Base-by-base conservation (phyloP, 2,113 vertebrate species). In the Channa maculata region DNA sequence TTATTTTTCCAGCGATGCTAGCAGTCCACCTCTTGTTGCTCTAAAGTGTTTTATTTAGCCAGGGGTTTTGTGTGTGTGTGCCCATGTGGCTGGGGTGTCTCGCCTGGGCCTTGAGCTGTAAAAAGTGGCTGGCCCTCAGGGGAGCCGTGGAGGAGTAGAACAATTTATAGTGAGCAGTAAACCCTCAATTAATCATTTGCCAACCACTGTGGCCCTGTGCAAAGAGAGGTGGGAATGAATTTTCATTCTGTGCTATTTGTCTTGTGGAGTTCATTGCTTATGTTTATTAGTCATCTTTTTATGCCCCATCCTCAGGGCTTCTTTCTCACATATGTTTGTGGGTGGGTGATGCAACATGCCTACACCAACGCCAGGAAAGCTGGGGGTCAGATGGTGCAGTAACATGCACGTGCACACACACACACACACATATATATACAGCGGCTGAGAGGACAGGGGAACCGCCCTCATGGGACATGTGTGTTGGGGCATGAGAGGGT, bases 131-230 rank as follows among this genome's bases (percentile, higher is more conserved):
- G 43, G 80, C 75, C 79, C 92, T 86, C 90, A 15, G 71, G 92
- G 90, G 93, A 93, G 91, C 87, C 36, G 50, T 93, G 80, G 88
- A 89, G 89, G 88, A 90, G 90, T 87, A 93, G 95, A 92, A 95
- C 93, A 94, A 97, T 97, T 98, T 97, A 97, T 95, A 76, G 91
- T 78, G 91, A 91, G 93, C 94, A 84, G 93, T 96, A 95, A 96
- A 95, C 95, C 95, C 94, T 92, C 92, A 90, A 98, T 98, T 96
- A 96, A 96, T 98, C 96, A 97, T 92, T 92, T 93, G 94, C 94
- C 86, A 92, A 82, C 90, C 86, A 82, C 49, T 91, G 94, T 94
- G 95, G 93, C 93, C 94, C 95, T 95, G 94, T 95, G 94, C 91
- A 91, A 95, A 94, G 94, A 96, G 91, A 95, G 95, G 96, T 93